Evolutionary conservation across 2,888 invertebrate genomes (phyloP).

Genomic region (Dynastes hyllus): DNA sequence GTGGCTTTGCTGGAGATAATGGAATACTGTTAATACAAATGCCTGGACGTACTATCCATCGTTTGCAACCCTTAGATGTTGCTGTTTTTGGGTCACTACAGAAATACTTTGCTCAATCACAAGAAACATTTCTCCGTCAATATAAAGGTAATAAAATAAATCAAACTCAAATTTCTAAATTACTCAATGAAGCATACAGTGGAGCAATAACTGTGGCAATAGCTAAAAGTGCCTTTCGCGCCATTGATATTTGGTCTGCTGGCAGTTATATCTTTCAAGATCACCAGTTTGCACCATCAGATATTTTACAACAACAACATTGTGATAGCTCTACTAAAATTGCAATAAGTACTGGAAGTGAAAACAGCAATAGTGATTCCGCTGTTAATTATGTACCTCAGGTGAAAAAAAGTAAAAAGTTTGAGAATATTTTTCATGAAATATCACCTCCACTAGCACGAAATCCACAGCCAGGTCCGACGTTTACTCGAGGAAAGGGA

Average conservation of each 20-base stretch:
- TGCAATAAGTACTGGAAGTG: no score
- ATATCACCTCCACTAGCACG: no score
- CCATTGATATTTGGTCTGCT: conserved; percentile 55
- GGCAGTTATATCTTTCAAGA: conserved; percentile 53
- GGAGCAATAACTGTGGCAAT: conserved; percentile 54
- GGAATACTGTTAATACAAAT: conserved; percentile 27
- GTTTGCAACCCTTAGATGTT: conserved; percentile 34
- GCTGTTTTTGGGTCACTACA: neutral
- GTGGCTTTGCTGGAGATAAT: conserved; percentile 26
- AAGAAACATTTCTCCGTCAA: neutral
- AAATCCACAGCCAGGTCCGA: no score
- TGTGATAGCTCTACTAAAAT: no score
- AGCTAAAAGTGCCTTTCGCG: conserved; percentile 54
- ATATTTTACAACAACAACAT: conserved; percentile 33
- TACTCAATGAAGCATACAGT: conserved; percentile 56
- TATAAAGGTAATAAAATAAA: conserved; percentile 19
- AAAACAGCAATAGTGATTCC: no score
- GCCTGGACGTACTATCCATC: conserved; percentile 23
- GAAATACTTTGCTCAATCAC: conserved; percentile 3
- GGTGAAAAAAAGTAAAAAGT: no score
- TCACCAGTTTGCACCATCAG: neutral
- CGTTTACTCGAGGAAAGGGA: no score
- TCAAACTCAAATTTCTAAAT: conserved; percentile 53
- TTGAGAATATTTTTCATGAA: no score
- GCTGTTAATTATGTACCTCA: no score